Percentiles rank a stretch among this genome's conserved stretches.
These are phyloP conservation scores for Mandrillus leucophaeus DNA, from an alignment of 2,113 vertebrate genomes.

Conservation along the genomic window DNA sequence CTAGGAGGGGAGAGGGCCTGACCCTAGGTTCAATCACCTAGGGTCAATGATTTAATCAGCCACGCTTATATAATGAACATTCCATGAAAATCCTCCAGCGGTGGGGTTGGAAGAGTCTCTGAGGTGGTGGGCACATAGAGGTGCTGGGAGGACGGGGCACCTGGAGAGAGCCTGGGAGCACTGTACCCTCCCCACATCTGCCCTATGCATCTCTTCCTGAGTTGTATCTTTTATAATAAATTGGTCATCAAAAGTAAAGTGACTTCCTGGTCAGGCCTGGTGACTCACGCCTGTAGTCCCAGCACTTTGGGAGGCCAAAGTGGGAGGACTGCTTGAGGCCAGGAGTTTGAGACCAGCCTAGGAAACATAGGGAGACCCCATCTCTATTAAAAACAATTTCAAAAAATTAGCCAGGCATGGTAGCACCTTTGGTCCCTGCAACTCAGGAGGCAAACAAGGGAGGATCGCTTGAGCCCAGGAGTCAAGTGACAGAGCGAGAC, in stretches of 20 bases:
- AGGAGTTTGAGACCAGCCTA: no score
- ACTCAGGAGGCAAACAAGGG: no score
- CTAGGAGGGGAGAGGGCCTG: not conserved
- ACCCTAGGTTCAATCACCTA: no score
- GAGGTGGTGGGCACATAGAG: accelerated
- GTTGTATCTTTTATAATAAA: not conserved
- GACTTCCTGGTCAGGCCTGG: not conserved
- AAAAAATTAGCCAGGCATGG: no score
- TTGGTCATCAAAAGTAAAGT: not conserved
- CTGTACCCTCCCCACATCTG: accelerated
- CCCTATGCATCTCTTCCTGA: not conserved
- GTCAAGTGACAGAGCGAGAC: no score
- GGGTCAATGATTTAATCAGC: not conserved
- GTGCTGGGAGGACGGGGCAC: not conserved
- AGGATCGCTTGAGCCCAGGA: no score
- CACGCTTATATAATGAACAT: accelerated
- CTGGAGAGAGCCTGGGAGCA: not conserved
- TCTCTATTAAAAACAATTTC: no score
- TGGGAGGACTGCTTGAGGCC: no score
- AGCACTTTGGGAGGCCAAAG: no score
- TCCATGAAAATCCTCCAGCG: not conserved
- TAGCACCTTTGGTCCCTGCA: no score
- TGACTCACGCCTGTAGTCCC: no score
- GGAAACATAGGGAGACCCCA: no score
- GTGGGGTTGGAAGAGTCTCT: not conserved